Evolutionary conservation across 2,113 vertebrate genomes (phyloP), one percentile per base, ranked within the genome.

Genomic region (Rhombomys opimus): DNA sequence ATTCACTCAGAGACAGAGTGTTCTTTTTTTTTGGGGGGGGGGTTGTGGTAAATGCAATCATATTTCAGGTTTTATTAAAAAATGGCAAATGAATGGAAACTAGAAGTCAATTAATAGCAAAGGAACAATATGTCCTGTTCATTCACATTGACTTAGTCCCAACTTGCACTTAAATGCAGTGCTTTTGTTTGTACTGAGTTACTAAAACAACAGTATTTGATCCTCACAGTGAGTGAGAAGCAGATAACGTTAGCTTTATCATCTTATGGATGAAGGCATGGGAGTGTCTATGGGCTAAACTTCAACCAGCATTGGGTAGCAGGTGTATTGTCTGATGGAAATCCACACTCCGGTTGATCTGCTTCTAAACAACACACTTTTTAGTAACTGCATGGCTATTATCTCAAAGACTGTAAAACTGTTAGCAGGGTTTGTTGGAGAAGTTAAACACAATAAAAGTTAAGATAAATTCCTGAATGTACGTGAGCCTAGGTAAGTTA

Each of bases 11-110:
- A 86, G 17, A 52, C 65, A 4, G 35, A 22, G 9, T 15, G 90
- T 52, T 90, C 20, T 65, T 78, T 76, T 90, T 63, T 35, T 32
- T 22, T 22, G 23, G 15, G 15, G 7, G 23, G 22, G 5, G 52
- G 9, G 30, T 8, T 54, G 25, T 59, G 70, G 5, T 63, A 91
- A 95, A 93, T 72, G 35, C 50, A 87, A 65, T 46, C 11, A 35
- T 77, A 57, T 8, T 95, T 90, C 61, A 65, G 75, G 38, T 95
- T 73, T 17, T 77, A 46, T 59, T 17, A 75, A 68, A 72, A 75
- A 94, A 93, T 88, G 61, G 52, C 27, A 41, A 96, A 82, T 35
- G 81, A 87, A 30, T 59, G 57, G 80, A 90, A 94, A 90, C 59
- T 88, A 15, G 12, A 78, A 93, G 75, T 90, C 70, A 84, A 61